Base-by-base conservation (phyloP, 2,888 invertebrate genomes). In the Leptinotarsa rubiginosa region DNA sequence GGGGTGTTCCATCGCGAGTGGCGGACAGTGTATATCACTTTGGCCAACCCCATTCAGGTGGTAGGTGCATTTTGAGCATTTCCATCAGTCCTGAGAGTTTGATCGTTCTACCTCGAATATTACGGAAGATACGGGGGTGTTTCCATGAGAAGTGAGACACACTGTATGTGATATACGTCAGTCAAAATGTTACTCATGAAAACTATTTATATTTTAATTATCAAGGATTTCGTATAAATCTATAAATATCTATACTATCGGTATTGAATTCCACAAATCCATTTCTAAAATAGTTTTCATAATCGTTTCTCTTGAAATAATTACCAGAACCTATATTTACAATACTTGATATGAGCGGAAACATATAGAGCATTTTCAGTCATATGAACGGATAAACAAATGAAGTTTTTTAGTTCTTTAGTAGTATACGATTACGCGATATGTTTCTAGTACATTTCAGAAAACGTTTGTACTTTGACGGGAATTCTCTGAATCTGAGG, bases 181-280 rank as follows among this genome's bases (percentile, higher is more conserved):
- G 31, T 62, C 41, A 41, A 62, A 62, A 62, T 62, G 41, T 62
- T 62, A 41, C 62, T 62, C 62, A 62, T 1, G 4, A 3, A n/a
- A 10, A 31, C 62, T 62, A 62, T 62, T 62, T 62, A 62, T 62
- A 59, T 56, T 69, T 13, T 41, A 69, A 16, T 18, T 69, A 66
- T 65, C 50, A 41, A 64, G 64, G 47, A 54, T 49, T 62, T 71
- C 56, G 71, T 69, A 72, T 67, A 41, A 49, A 31, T 59, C 72
- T 75, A 75, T 72, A 75, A 75, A 75, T 75, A 75, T 59, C 56
- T 25, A 12, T 16, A 54, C 49, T 22, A 47, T 50, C 22, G 75
- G 75, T 75, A 54, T 75, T 69, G 65, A 64, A 65, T 75, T 75
- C 75, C 56, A 69, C 22, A 50, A 49, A 72, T 72, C 69, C 65